A percentile compares a stretch with the other conserved stretches of the same genome.
phyloP scores from a whole-genome alignment of 2,888 invertebrate species.

The Flexamia atlantica region DNA sequence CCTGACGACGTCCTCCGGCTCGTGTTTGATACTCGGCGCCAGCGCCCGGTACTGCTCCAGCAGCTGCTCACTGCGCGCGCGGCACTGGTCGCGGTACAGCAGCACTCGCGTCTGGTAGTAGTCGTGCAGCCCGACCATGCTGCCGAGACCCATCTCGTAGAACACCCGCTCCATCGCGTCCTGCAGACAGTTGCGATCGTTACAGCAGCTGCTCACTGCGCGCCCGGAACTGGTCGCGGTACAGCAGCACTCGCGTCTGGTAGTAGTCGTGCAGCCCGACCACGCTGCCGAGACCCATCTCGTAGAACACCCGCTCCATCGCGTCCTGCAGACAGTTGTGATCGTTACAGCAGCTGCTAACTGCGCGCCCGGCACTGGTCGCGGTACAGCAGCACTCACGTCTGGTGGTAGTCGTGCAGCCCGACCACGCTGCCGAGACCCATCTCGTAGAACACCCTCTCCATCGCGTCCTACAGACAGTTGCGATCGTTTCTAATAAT shows the following conservation, averaged over 20 bases:
- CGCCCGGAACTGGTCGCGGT: slow-evolving; percentile 72
- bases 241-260: slow-evolving; percentile 74
- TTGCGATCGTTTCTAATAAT: no score
- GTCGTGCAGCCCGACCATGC: slow-evolving; percentile 77
- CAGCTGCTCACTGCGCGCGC: slow-evolving; percentile 72
- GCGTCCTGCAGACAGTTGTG: slow-evolving; percentile 75
- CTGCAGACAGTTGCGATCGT: slow-evolving; percentile 72
- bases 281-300: slow-evolving; percentile 80
- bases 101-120: slow-evolving; percentile 77
- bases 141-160: slow-evolving; percentile 80
- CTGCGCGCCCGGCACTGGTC: slow-evolving; percentile 72
- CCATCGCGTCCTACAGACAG: slow-evolving; percentile 77
- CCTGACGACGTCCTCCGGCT: slow-evolving; percentile 31
- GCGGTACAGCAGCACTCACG: slow-evolving; percentile 73
- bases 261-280: slow-evolving; percentile 79
- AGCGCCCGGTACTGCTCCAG: slow-evolving; percentile 71
- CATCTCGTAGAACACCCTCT: slow-evolving; percentile 78
- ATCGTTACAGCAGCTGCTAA: slow-evolving; percentile 64
- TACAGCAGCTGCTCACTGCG: slow-evolving; percentile 70
- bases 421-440: slow-evolving; percentile 79
- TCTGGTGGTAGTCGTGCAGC: slow-evolving; percentile 79
- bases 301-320: slow-evolving; percentile 78
- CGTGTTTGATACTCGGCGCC: slow-evolving; percentile 13
- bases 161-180: slow-evolving; percentile 79
- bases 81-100: slow-evolving; percentile 72